Percentiles rank a stretch among this genome's conserved stretches.
Conservation (phyloP, 2,888 invertebrate species). For the Catocala fraxini region DNA sequence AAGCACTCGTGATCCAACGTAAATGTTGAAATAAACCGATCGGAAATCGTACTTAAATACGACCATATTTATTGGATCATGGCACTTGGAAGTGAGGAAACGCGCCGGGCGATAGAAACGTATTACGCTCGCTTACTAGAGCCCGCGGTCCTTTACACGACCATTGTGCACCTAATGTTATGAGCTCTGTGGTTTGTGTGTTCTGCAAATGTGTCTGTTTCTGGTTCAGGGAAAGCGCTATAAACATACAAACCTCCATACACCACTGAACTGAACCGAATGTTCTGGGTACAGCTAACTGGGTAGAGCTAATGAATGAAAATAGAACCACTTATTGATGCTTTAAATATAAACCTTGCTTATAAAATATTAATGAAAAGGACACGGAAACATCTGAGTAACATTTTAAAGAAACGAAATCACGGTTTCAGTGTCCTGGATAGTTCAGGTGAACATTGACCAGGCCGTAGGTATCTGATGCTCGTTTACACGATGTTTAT, state of each 20-base stretch:
- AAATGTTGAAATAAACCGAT: conserved; percentile 71
- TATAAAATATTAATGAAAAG: no score
- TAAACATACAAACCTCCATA: neutral
- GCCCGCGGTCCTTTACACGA: conserved; percentile 33
- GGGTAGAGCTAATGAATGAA: neutral
- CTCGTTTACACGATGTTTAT: no score
- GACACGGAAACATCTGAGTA: no score
- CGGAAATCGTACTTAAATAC: conserved; percentile 62
- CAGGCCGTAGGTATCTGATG: no score
- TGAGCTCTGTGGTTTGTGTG: conserved; percentile 23
- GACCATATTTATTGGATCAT: conserved; percentile 55
- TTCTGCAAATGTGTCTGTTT: conserved; percentile 3
- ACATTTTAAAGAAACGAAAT: no score
- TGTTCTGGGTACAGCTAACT: neutral
- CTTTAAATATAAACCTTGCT: no score
- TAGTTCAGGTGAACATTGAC: no score
- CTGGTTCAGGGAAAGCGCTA: conserved; percentile 6
- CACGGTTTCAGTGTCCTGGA: no score
- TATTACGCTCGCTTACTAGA: conserved; percentile 26
- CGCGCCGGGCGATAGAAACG: conserved; percentile 41
- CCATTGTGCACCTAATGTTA: conserved; percentile 22
- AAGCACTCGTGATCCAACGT: conserved; percentile 73
- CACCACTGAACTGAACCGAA: neutral
- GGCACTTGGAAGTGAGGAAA: conserved; percentile 49
- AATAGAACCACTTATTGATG: no score